A percentile compares a stretch with the other conserved stretches of the same genome.
Conservation (phyloP, 1,140 invertebrate genomes). For the Cryptotermes secundus region DNA sequence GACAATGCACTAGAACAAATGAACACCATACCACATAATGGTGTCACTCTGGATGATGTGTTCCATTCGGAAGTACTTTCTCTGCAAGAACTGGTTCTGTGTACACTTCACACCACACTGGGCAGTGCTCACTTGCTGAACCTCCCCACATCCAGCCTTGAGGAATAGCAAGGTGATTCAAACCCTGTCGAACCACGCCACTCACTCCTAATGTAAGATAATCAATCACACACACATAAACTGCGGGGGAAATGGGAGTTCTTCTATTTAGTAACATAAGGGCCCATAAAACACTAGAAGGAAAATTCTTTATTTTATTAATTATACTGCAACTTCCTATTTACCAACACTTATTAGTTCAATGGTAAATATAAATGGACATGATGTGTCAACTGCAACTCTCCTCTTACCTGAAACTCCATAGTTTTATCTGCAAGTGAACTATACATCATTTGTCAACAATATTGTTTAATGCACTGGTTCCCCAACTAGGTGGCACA, state of each 20-base stretch:
- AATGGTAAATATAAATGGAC: too few species aligned
- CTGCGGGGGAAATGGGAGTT: background rate
- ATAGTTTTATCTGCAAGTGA: too few species aligned
- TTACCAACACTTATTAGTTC: too few species aligned
- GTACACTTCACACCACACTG: slow-evolving; percentile 64
- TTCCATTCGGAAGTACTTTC: slow-evolving; percentile 21
- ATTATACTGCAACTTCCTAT: too few species aligned
- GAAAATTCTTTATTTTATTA: background rate
- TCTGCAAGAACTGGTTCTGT: slow-evolving; percentile 27
- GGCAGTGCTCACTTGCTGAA: slow-evolving; percentile 67
- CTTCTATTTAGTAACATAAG: background rate
- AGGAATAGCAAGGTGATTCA: slow-evolving; percentile 76
- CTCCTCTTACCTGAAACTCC: too few species aligned
- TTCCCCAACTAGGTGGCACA: too few species aligned
- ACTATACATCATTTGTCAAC: too few species aligned
- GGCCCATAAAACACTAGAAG: background rate
- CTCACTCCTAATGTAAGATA: slow-evolving; percentile 52
- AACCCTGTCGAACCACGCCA: slow-evolving; percentile 64
- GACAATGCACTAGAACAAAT: background rate
- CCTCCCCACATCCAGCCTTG: slow-evolving; percentile 80
- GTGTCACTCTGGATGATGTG: background rate
- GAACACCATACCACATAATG: background rate
- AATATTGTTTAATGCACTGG: too few species aligned
- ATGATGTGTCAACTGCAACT: too few species aligned
- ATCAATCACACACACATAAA: background rate